A percentile compares a stretch with the other conserved stretches of the same genome.
phyloP scores from a whole-genome alignment of 2,888 invertebrate genomes.

The Plutella xylostella region DNA sequence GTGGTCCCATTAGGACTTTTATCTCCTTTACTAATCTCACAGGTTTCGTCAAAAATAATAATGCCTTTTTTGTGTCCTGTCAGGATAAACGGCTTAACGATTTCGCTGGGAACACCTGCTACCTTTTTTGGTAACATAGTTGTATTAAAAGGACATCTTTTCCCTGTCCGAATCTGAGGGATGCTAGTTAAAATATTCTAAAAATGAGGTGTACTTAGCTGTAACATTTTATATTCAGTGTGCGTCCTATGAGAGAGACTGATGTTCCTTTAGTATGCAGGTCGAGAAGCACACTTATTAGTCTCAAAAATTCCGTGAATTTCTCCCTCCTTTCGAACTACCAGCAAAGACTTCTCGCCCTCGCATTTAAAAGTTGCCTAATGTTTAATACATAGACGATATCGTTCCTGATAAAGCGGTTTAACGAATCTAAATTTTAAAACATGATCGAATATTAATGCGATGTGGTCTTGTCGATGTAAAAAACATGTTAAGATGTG shows the following conservation, averaged over 20 bases:
- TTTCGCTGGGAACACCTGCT: too few relatives aligned
- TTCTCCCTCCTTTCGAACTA: constrained; percentile 38
- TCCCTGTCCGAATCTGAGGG: constrained; percentile 1
- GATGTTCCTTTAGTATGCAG: constrained; percentile 61
- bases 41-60: too few relatives aligned
- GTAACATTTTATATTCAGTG: constrained; percentile 57
- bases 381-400: constrained; percentile 65
- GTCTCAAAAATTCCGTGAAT: constrained; percentile 62
- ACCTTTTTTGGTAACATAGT: too few relatives aligned
- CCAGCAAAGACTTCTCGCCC: constrained; percentile 42
- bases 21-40: too few relatives aligned
- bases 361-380: constrained; percentile 56
- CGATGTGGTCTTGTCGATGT: constrained; percentile 52
- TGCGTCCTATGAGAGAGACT: constrained; percentile 41
- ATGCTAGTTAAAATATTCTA: constrained; percentile 24
- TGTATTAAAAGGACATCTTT: too few relatives aligned
- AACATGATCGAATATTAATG: constrained; percentile 63
- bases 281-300: constrained; percentile 57
- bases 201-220: constrained; percentile 41
- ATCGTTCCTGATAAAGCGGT: constrained; percentile 67
- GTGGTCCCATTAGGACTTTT: too few relatives aligned
- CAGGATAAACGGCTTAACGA: too few relatives aligned
- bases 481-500: constrained; percentile 43
- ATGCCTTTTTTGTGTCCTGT: too few relatives aligned
- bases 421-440: constrained; percentile 66